These are phyloP conservation scores for Omphaloscelis lunosa DNA, from an alignment of 2,888 invertebrate species.

Conservation along the genomic window DNA sequence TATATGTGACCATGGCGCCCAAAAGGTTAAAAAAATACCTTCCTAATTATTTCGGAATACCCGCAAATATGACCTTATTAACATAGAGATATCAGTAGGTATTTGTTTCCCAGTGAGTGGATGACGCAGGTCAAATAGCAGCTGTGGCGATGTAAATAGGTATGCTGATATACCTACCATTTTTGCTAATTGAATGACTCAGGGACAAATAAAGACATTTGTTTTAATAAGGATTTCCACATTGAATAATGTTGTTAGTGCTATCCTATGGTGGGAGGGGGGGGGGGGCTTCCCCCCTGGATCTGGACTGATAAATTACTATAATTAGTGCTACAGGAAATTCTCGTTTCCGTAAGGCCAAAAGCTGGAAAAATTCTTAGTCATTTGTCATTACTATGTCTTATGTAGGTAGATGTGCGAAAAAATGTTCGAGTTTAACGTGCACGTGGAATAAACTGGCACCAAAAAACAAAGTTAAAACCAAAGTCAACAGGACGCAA, in stretches of 20 bases:
- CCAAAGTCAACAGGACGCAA: conserved; percentile 18
- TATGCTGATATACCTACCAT: not conserved
- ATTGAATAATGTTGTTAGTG: not conserved
- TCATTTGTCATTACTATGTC: not conserved
- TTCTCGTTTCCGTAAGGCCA: not conserved
- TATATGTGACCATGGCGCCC: too few species aligned
- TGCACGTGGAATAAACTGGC: conserved; percentile 23
- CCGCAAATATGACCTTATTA: conserved; percentile 9
- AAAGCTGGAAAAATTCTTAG: too few species aligned
- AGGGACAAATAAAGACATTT: not conserved
- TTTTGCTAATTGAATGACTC: conserved; percentile 6
- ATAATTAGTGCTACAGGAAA: not conserved
- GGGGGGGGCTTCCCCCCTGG: too few species aligned
- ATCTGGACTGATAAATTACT: not conserved
- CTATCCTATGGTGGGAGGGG: not conserved
- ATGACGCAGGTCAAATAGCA: conserved; percentile 3
- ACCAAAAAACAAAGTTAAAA: conserved; percentile 12
- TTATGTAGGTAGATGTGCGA: not conserved
- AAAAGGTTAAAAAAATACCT: too few species aligned
- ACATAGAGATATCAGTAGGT: conserved; percentile 23
- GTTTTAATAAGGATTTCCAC: not conserved
- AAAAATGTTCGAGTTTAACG: conserved; percentile 20
- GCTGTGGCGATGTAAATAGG: conserved; percentile 1
- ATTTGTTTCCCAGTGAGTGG: not conserved
- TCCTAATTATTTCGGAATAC: not conserved